Conservation (phyloP, 2,113 vertebrate species). For the Neodontobutis hainanensis region DNA sequence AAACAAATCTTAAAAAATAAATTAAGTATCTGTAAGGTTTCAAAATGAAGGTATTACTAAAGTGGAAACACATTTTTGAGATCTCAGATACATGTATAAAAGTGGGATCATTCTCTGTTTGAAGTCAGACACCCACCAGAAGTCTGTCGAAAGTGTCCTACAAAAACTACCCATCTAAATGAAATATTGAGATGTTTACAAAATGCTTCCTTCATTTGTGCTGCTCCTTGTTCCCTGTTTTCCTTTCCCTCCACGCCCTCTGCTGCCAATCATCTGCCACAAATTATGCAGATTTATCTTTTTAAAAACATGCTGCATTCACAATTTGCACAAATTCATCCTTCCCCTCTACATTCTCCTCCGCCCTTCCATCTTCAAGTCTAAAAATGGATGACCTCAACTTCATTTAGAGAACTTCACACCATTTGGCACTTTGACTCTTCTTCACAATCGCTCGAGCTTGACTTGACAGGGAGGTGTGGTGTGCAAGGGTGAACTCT, state of each 20-base stretch:
- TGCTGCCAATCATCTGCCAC: conserved; percentile 77
- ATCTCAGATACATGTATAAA: background rate
- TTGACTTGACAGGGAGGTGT: conserved; percentile 59
- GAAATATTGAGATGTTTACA: conserved; percentile 62
- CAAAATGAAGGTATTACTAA: background rate
- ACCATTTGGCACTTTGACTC: conserved; percentile 18
- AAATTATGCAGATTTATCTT: conserved; percentile 72
- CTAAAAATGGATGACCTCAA: conserved; percentile 53
- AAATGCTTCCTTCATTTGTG: conserved; percentile 36
- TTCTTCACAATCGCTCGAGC: conserved; percentile 56
- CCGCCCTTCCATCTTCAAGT: conserved; percentile 14
- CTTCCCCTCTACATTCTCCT: background rate
- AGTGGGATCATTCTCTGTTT: background rate
- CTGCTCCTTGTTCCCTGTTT: conserved; percentile 33
- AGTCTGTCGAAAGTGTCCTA: conserved; percentile 1
- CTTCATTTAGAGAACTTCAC: conserved; percentile 53
- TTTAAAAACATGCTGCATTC: conserved; percentile 66
- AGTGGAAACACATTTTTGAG: background rate
- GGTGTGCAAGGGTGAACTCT: conserved; percentile 42
- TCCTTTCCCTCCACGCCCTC: conserved; percentile 53
- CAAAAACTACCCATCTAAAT: conserved; percentile 30
- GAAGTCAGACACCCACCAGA: background rate
- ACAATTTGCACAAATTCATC: conserved; percentile 34
- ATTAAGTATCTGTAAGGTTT: too few relatives aligned
- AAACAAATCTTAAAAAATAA: too few relatives aligned